A percentile compares a stretch with the other conserved stretches of the same genome.
These are phyloP conservation scores for Tupaia tana DNA, from an alignment of 2,113 vertebrate species.

Conservation along the genomic window DNA sequence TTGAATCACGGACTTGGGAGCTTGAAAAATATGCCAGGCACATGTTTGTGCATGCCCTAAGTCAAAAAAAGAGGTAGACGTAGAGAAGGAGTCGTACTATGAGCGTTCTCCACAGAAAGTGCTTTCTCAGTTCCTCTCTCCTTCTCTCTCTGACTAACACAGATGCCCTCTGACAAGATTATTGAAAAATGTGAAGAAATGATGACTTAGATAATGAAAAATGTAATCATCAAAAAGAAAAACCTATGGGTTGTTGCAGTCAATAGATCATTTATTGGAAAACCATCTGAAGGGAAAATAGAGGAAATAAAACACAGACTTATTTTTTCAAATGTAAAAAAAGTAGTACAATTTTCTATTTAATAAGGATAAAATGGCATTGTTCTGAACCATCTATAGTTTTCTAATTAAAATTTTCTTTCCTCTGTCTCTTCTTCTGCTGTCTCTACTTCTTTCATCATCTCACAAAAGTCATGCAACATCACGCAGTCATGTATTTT, in stretches of 20 bases:
- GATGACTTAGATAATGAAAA: not conserved
- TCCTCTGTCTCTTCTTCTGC: not conserved
- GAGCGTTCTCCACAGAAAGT: too few species aligned
- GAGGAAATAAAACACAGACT: not conserved
- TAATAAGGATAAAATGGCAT: not conserved
- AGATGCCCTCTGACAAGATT: too few species aligned
- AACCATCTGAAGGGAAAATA: not conserved
- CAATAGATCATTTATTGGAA: conserved; percentile 28
- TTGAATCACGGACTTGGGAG: too few species aligned
- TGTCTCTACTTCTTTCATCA: not conserved
- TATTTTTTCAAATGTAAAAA: conserved; percentile 33
- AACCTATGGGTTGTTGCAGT: not conserved
- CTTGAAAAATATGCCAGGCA: too few species aligned
- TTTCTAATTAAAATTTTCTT: not conserved
- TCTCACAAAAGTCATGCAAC: not conserved
- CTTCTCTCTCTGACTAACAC: too few species aligned
- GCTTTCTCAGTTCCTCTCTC: too few species aligned
- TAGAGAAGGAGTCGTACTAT: too few species aligned
- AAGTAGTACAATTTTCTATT: not conserved
- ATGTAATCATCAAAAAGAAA: not conserved
- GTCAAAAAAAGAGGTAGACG: too few species aligned
- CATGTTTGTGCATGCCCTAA: too few species aligned
- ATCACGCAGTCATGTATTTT: not conserved
- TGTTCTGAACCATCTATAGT: not conserved
- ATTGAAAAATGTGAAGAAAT: not conserved